These are phyloP conservation scores for Drosophila paramelanica DNA, from an alignment of 2,888 invertebrate genomes.

Conservation along the genomic window DNA sequence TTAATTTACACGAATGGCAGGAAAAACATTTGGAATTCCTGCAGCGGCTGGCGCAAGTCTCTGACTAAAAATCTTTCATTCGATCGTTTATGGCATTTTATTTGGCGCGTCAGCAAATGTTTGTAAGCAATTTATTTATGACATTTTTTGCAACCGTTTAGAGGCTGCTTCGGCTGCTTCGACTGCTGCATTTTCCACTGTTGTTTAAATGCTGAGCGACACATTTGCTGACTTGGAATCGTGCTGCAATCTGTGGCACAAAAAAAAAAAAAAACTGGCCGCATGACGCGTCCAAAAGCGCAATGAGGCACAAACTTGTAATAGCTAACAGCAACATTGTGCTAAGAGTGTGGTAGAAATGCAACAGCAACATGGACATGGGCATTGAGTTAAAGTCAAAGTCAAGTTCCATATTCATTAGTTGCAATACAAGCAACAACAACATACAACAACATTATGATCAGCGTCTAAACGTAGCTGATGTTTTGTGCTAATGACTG, in stretches of 20 bases:
- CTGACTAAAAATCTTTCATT: slow-evolving; percentile 77
- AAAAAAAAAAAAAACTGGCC: slow-evolving; percentile 68
- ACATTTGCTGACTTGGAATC: slow-evolving; percentile 77
- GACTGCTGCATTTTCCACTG: slow-evolving; percentile 55
- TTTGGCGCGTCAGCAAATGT: slow-evolving; percentile 83
- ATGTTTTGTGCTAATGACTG: slow-evolving; percentile 62
- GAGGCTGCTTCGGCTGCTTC: slow-evolving; percentile 34
- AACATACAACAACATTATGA: slow-evolving; percentile 20
- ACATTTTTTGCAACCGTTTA: slow-evolving; percentile 73
- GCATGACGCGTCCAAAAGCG: slow-evolving; percentile 80
- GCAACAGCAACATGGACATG: slow-evolving; percentile 58
- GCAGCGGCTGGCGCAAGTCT: slow-evolving; percentile 42
- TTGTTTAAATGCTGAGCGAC: slow-evolving; percentile 77
- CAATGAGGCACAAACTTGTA: slow-evolving; percentile 69
- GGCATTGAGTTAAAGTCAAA: slow-evolving; percentile 71
- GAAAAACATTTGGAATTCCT: slow-evolving; percentile 81
- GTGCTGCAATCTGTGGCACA: slow-evolving; percentile 83
- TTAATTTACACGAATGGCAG: slow-evolving; percentile 80
- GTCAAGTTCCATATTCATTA: slow-evolving; percentile 84
- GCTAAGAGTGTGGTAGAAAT: slow-evolving; percentile 17
- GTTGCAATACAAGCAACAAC: slow-evolving; percentile 55
- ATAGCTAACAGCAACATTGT: slow-evolving; percentile 50
- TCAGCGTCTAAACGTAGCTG: slow-evolving; percentile 45
- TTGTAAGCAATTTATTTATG: slow-evolving; percentile 81
- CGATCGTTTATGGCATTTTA: slow-evolving; percentile 84